phyloP scores from a whole-genome alignment of 2,888 invertebrate genomes.

The Agrotis ipsilon region DNA sequence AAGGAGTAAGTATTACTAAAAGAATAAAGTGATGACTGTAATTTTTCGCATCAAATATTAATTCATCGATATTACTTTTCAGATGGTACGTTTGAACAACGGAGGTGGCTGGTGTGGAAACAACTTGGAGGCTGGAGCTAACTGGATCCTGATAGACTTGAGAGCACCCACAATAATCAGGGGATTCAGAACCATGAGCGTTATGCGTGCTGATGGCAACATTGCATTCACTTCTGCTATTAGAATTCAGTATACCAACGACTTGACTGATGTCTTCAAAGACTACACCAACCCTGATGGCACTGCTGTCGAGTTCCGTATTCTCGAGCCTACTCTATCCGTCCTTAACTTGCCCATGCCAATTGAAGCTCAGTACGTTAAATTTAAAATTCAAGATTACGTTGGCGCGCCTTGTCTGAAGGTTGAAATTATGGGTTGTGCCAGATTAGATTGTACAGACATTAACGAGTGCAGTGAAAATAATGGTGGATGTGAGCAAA shows the following conservation, averaged over 20 bases:
- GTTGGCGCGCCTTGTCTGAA: conserved; percentile 97
- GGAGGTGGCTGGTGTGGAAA: conserved; percentile 98
- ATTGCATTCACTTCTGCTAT: conserved; percentile 97
- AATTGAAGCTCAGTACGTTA: conserved; percentile 97
- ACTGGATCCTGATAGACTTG: conserved; percentile 97
- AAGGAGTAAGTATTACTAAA: conserved; percentile 91
- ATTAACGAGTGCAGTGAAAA: conserved; percentile 96
- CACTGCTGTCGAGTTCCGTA: conserved; percentile 97
- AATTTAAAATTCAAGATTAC: conserved; percentile 97
- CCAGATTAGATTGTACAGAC: conserved; percentile 96
- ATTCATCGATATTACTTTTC: conserved; percentile 62
- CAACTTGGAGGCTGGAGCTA: conserved; percentile 95
- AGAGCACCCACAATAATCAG: conserved; percentile 97
- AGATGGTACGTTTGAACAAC: conserved; percentile 96
- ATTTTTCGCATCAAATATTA: not conserved
- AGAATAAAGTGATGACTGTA: too few relatives aligned
- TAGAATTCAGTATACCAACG: conserved; percentile 96
- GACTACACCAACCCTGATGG: conserved; percentile 98
- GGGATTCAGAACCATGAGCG: conserved; percentile 97
- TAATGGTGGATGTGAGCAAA: conserved; percentile 98
- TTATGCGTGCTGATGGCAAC: conserved; percentile 95
- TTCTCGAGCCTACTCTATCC: conserved; percentile 97
- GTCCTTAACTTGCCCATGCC: conserved; percentile 97
- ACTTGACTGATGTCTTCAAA: conserved; percentile 96
- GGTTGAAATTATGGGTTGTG: conserved; percentile 98